These are phyloP conservation scores for Lasioglossum lativentre DNA, from an alignment of 2,888 invertebrate genomes.

Conservation along the genomic window DNA sequence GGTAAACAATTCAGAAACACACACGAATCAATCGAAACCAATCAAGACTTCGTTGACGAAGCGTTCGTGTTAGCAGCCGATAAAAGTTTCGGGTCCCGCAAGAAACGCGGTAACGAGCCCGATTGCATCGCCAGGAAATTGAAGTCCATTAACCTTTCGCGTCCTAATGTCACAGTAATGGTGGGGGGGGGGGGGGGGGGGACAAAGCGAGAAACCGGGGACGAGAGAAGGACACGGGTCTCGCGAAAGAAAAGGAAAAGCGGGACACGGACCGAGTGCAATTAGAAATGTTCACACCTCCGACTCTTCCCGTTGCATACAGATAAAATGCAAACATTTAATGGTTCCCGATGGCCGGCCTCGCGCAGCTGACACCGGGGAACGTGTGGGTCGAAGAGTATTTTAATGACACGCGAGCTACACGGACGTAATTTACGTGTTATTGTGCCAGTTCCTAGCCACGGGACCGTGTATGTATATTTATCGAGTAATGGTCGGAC, in stretches of 20 bases:
- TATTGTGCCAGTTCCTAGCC: conserved; percentile 45
- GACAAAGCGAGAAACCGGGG: not conserved
- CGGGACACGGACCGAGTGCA: conserved; percentile 28
- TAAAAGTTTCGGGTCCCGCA: conserved; percentile 2
- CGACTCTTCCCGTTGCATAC: conserved; percentile 33
- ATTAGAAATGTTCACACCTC: conserved; percentile 62
- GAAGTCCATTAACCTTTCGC: conserved; percentile 56
- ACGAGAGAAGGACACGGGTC: not conserved
- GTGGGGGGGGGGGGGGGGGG: too few relatives aligned
- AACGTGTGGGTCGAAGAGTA: conserved; percentile 54
- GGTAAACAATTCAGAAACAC: not conserved
- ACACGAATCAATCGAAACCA: not conserved
- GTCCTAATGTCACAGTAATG: conserved; percentile 30
- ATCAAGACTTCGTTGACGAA: not conserved
- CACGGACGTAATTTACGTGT: conserved; percentile 54
- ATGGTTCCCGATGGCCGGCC: conserved; percentile 16
- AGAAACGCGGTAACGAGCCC: conserved; percentile 20
- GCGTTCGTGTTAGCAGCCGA: not conserved
- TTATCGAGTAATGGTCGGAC: conserved; percentile 42
- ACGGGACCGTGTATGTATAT: conserved; percentile 21
- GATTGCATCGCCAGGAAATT: conserved; percentile 44
- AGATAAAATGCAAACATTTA: conserved; percentile 43
- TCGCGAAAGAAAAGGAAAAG: not conserved
- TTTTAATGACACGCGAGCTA: conserved; percentile 51
- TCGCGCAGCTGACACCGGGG: conserved; percentile 11